Conservation (phyloP, 1,140 invertebrate genomes). For the Drosophila murphyi region DNA sequence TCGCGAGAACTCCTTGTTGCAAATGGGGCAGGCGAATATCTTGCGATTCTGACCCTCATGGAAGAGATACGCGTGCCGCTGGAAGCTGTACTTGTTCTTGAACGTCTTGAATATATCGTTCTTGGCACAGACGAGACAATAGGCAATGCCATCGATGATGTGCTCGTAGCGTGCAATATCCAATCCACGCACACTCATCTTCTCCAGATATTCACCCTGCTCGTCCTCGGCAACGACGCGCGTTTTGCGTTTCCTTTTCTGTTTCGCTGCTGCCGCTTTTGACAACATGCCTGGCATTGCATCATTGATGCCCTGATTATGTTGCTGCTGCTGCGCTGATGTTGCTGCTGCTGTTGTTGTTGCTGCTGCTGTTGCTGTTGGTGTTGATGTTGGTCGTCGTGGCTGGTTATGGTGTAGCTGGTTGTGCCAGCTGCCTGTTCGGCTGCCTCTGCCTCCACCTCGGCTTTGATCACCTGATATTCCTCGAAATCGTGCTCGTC, state of each 20-base stretch:
- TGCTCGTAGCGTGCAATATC: slow-evolving; percentile 95
- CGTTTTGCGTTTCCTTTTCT: slow-evolving; percentile 88
- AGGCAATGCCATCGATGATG: slow-evolving; percentile 94
- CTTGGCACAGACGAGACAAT: slow-evolving; percentile 95
- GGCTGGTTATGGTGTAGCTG: slow-evolving; percentile 50
- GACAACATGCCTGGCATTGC: slow-evolving; percentile 53
- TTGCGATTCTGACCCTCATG: slow-evolving; percentile 96
- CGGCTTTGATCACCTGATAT: slow-evolving; percentile 68
- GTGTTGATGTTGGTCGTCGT: slow-evolving; percentile 46
- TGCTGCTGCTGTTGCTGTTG: slow-evolving; percentile 41
- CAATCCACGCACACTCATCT: slow-evolving; percentile 94
- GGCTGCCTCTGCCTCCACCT: slow-evolving; percentile 61
- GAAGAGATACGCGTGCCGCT: slow-evolving; percentile 95
- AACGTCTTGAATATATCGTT: slow-evolving; percentile 95
- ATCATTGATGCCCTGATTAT: slow-evolving; percentile 42
- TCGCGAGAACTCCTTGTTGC: slow-evolving; percentile 94
- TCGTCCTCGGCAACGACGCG: slow-evolving; percentile 92
- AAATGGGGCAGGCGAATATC: slow-evolving; percentile 96
- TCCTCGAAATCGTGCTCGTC: slow-evolving; percentile 70
- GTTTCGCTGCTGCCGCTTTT: slow-evolving; percentile 84
- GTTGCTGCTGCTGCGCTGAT: slow-evolving; percentile 38
- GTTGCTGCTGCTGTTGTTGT: slow-evolving; percentile 29
- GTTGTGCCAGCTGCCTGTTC: slow-evolving; percentile 59
- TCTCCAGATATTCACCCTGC: slow-evolving; percentile 93
- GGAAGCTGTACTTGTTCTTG: slow-evolving; percentile 97